A percentile compares a stretch with the other conserved stretches of the same genome.
Evolutionary conservation across 1,140 invertebrate species (phyloP).

Genomic region (Cotesia chilonis): DNA sequence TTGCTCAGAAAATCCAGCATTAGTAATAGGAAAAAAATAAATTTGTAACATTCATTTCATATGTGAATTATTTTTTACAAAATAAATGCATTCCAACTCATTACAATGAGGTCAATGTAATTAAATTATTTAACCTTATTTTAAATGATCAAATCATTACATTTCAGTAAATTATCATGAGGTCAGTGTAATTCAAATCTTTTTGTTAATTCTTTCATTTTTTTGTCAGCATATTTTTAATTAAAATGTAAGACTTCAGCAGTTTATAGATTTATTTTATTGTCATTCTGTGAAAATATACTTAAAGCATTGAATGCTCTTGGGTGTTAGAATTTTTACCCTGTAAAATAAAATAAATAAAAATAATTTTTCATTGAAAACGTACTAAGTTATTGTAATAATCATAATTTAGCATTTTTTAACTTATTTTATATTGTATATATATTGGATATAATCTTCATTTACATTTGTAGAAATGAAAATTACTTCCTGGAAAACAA

Average conservation of each 20-base stretch:
- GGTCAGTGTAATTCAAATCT: neutral
- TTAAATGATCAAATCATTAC: neutral
- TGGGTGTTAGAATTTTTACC: no score
- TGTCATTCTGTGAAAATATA: neutral
- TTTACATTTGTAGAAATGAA: neutral
- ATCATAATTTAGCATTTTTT: neutral
- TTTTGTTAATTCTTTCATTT: neutral
- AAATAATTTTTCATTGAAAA: no score
- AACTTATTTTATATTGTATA: neutral
- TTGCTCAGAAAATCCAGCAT: no score
- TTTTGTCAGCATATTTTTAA: slow-evolving; percentile 11
- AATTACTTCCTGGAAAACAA: slow-evolving; percentile 24
- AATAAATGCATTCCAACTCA: no score
- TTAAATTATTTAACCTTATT: neutral
- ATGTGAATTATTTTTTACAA: no score
- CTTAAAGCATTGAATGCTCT: neutral
- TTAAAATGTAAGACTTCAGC: neutral
- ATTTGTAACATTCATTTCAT: no score
- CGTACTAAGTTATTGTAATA: no score
- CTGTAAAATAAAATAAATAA: no score
- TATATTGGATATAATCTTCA: neutral
- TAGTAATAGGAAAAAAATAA: no score
- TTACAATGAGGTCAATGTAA: slow-evolving; percentile 3
- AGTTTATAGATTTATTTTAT: neutral
- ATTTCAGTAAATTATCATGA: neutral